phyloP scores from a whole-genome alignment of 2,113 vertebrate genomes.

The Pseudorhombus dupliciocellatus region DNA sequence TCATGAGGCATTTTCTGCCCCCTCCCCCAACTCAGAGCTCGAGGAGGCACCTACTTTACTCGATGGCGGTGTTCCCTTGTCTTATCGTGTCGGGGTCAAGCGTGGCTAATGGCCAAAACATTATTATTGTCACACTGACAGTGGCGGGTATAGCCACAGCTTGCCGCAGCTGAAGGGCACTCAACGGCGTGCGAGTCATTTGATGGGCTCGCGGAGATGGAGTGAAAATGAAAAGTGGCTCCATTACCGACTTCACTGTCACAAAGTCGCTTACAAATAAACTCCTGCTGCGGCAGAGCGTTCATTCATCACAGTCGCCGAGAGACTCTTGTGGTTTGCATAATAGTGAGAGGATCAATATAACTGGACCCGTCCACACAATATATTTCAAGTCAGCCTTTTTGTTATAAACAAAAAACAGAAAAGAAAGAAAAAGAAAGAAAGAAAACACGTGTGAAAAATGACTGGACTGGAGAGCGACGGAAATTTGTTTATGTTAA shows the following conservation, averaged over 20 bases:
- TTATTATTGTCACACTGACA: constrained; percentile 55
- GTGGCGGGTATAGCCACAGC: constrained; percentile 42
- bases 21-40: constrained; percentile 31
- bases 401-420: not conserved
- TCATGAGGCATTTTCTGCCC: constrained; percentile 26
- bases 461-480: too few relatives aligned
- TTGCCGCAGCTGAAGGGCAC: constrained; percentile 55
- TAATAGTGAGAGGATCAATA: not conserved
- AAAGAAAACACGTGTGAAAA: too few relatives aligned
- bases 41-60: constrained; percentile 43
- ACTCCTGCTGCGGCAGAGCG: constrained; percentile 9
- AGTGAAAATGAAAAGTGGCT: constrained; percentile 67
- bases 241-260: constrained; percentile 52
- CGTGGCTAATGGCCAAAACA: constrained; percentile 66
- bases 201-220: constrained; percentile 47
- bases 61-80: constrained; percentile 43
- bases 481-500: too few relatives aligned
- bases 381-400: not conserved
- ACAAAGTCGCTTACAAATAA: constrained; percentile 51
- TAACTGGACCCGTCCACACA: not conserved
- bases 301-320: not conserved
- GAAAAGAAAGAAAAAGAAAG: too few relatives aligned
- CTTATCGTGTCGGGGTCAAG: constrained; percentile 64
- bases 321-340: not conserved
- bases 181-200: constrained; percentile 44